phyloP scores from a whole-genome alignment of 2,797 vertebrate genomes.

The Nyctibius grandis region DNA sequence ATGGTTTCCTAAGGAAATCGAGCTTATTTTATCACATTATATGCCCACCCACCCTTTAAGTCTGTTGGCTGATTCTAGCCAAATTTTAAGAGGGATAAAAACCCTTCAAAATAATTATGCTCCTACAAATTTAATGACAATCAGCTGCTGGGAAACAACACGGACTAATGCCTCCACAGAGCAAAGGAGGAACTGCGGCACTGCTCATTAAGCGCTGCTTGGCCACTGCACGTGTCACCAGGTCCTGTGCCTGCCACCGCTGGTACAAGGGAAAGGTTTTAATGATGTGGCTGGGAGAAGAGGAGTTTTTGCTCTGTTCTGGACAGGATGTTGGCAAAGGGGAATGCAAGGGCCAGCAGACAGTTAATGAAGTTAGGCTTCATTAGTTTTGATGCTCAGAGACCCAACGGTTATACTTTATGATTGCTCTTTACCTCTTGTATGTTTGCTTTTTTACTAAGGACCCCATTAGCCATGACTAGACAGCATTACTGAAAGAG shows the following conservation, averaged over 20 bases:
- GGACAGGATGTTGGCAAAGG: not conserved
- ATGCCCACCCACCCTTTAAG: not conserved
- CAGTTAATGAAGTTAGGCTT: not conserved
- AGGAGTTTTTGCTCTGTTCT: not conserved
- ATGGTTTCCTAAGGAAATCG: not conserved
- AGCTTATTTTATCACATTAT: not conserved
- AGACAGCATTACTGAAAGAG: not conserved
- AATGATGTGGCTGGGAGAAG: not conserved
- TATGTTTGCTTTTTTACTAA: not conserved
- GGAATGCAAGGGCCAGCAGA: not conserved
- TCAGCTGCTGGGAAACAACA: not conserved
- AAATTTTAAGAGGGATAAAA: not conserved
- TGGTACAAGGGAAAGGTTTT: not conserved
- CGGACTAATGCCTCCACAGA: not conserved
- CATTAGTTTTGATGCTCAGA: not conserved
- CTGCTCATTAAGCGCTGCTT: fast-evolving
- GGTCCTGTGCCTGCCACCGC: not conserved
- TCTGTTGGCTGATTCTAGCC: not conserved
- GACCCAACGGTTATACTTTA: not conserved
- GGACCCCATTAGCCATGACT: not conserved
- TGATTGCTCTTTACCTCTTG: not conserved
- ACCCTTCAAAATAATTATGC: not conserved
- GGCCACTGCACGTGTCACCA: not conserved
- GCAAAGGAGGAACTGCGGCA: not conserved
- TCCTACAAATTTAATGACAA: not conserved